Percentiles rank a stretch among this genome's conserved stretches.
These are phyloP conservation scores for Dreissena rostriformis DNA, from an alignment of 1,140 invertebrate genomes.

Conservation along the genomic window DNA sequence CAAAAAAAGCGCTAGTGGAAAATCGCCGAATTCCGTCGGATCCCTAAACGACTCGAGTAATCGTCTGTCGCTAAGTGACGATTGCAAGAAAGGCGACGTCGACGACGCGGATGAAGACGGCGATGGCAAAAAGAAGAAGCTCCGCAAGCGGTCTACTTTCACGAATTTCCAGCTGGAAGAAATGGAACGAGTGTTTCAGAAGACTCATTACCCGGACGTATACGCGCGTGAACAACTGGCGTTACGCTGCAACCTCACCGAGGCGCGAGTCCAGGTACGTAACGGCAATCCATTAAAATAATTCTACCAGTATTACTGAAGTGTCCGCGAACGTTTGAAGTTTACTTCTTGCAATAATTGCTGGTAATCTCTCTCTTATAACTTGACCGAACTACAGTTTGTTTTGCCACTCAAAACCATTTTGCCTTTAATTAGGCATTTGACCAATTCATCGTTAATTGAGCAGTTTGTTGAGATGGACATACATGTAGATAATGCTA, in stretches of 20 bases:
- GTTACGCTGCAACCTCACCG: conserved; percentile 79
- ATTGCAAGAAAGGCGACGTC: conserved; percentile 39
- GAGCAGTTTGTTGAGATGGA: no score
- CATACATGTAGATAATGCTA: no score
- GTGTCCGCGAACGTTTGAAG: no score
- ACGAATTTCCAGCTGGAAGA: conserved; percentile 96
- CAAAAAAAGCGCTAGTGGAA: conserved; percentile 5
- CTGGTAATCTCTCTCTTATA: not conserved
- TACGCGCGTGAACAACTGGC: conserved; percentile 97
- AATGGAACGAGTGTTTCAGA: conserved; percentile 81
- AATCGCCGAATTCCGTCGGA: not conserved
- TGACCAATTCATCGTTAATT: no score
- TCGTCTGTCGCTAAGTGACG: conserved; percentile 35
- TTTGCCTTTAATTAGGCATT: no score
- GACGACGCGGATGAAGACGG: conserved; percentile 63
- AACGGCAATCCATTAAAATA: no score
- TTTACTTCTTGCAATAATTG: no score
- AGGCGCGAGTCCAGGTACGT: conserved; percentile 80
- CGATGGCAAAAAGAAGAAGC: conserved; percentile 91
- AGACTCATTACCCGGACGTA: conserved; percentile 97
- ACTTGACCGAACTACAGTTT: not conserved
- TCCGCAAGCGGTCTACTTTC: conserved; percentile 98
- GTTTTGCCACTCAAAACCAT: not conserved
- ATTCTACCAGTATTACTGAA: no score
- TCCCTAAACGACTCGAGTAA: conserved; percentile 42